Evolutionary conservation across 2,113 vertebrate genomes (phyloP), one percentile per base, ranked within the genome.

Genomic region (Carollia perspicillata): DNA sequence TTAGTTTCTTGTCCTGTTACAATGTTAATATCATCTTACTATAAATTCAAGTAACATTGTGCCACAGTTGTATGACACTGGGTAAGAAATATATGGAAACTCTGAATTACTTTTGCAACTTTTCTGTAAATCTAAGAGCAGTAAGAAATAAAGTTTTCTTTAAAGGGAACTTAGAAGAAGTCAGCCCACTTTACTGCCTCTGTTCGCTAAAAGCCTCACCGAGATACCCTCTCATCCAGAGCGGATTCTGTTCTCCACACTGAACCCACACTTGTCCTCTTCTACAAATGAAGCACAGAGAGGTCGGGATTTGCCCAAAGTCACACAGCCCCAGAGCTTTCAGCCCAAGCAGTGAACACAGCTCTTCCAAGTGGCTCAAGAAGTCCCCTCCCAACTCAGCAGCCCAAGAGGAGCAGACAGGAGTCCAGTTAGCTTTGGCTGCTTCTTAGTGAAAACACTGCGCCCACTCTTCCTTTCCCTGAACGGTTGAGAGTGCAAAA

Each of bases 401-500:
- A 71, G 9, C 42, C 93, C 69, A 17, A 6, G 22, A 1, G 40
- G 30, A 33, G 81, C 51, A 13, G 7, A 3, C 0, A 2, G 66
- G 77, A 22, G 22, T 49, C 44, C 49, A 63, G 89, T 72, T 53
- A 60, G 86, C 74, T 81, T 72, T 72, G 86, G 95, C 83, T 93
- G 79, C 26, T 6, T 80, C 30, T 44, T 33, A 51, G 47, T 26
- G 8, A 33, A 78, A 28, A 85, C 84, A 35, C 14, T 12, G 75
- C 72, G 22, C 86, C 49, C 85, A 51, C 81, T 66, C 89, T 91
- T 81, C 86, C 90, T 92, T 87, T 75, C 66, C 84, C 95, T 28
- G 83, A 66, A 79, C 1, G 71, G 69, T 20, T 17, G 4, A 77
- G 4, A 71, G 23, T 2, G n/a, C 71, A 51, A 6, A 74, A 85